Conservation (phyloP, 2,888 invertebrate genomes). For the Rutpela maculata region DNA sequence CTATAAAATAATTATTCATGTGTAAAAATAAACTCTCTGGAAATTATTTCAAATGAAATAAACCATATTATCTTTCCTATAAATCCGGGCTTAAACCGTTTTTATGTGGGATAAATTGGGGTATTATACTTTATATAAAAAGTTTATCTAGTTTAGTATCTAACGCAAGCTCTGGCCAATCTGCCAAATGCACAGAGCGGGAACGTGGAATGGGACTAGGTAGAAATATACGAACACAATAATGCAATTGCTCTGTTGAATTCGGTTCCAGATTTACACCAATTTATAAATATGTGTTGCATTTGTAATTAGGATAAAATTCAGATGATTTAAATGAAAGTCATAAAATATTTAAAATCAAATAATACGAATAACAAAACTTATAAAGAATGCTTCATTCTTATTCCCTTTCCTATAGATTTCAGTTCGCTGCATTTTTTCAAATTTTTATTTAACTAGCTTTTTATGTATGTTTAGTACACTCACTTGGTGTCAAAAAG, state of each 20-base stretch:
- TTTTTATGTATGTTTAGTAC: too few relatives aligned
- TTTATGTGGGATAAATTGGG: slow-evolving; percentile 30
- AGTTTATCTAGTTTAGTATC: slow-evolving; percentile 30
- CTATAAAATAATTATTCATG: not conserved
- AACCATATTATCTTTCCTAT: slow-evolving; percentile 10
- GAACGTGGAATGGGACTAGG: not conserved
- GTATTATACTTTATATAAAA: slow-evolving; percentile 39
- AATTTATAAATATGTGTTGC: not conserved
- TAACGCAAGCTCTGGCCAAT: slow-evolving; percentile 1
- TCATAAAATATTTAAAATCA: too few relatives aligned
- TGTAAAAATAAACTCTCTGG: not conserved
- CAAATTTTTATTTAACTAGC: too few relatives aligned
- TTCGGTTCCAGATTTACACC: not conserved
- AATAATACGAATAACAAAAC: too few relatives aligned
- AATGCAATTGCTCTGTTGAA: not conserved
- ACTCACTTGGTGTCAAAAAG: too few relatives aligned
- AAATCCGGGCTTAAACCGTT: slow-evolving; percentile 18
- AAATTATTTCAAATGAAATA: slow-evolving; percentile 13
- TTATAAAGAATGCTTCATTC: too few relatives aligned
- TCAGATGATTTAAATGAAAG: too few relatives aligned
- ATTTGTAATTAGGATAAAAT: not conserved
- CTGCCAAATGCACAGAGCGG: slow-evolving; percentile 24
- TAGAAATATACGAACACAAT: not conserved
- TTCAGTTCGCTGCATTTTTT: too few relatives aligned
- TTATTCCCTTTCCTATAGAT: too few relatives aligned